Base-by-base conservation (phyloP, 2,113 vertebrate species). In the Anolis sagrei region DNA sequence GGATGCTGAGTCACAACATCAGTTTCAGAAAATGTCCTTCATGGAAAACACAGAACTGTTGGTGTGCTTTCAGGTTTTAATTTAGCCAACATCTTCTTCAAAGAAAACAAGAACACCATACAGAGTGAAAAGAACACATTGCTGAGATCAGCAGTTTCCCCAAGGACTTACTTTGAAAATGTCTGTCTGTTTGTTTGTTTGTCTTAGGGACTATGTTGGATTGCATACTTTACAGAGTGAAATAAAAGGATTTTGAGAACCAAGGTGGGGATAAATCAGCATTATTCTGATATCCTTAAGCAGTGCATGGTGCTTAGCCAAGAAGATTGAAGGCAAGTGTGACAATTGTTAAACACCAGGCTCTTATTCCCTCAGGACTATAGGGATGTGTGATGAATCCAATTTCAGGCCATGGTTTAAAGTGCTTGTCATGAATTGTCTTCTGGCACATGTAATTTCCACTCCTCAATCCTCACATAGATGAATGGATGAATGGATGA, bases 11-110 rank as follows among this genome's bases (percentile, higher is more conserved):
- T 87, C 87, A 86, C 62, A 61, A 44, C 69, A 54, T 39, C 76
- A 85, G 7, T 18, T 93, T 92, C 88, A 79, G 61, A 82, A 91
- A 88, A 14, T 6, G 5, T 82, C 39, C 4, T 84, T 91, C 81
- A 29, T 34, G 70, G 54, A 87, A 84, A 66, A 79, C 87, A 1
- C 18, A 86, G 84, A 86, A 8, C 51, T 69, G 21, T 77, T 49
- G 2, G 1, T 78, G 27, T 72, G 83, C 82, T 44, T 89, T 54
- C 2, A 29, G 44, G 58, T 29, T 88, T 79, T 54, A 79, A 83
- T 89, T 77, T 91, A 83, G 48, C 75, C 83, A 82, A 87, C 14
- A 48, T 27, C 13, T 44, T 1, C 0, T 32, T 62, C 32, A 82
- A 16, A 83, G 36, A 66, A 54, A 85, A 88, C 61, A 1, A 1